Evolutionary conservation across 2,888 invertebrate genomes (phyloP).

Genomic region (Ormia ochracea): DNA sequence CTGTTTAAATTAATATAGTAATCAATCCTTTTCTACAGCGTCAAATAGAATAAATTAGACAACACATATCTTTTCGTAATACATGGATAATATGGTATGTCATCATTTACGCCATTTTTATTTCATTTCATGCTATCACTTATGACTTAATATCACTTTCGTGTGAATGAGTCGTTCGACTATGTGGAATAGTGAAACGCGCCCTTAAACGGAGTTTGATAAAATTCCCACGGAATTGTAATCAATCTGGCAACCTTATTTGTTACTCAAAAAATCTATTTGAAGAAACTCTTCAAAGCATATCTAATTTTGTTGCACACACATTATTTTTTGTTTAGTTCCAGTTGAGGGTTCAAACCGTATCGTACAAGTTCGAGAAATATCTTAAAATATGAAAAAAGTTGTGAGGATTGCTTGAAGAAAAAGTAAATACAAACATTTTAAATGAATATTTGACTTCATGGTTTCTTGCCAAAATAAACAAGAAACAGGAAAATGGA

Average conservation of each 20-base stretch:
- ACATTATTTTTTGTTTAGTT: conserved; percentile 38
- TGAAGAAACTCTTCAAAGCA: background rate
- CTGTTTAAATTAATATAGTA: too few species aligned
- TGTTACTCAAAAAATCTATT: background rate
- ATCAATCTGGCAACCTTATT: conserved; percentile 15
- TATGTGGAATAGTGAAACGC: too few species aligned
- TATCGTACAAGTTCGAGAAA: conserved; percentile 34
- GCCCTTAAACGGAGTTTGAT: too few species aligned
- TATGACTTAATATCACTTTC: too few species aligned
- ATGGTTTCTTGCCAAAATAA: background rate
- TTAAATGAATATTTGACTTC: background rate
- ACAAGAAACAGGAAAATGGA: background rate
- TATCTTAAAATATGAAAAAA: conserved; percentile 4
- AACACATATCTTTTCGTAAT: too few species aligned
- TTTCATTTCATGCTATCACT: too few species aligned
- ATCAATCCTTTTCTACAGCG: too few species aligned
- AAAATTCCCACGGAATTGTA: background rate
- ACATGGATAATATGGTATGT: too few species aligned
- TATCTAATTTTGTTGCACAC: conserved; percentile 36
- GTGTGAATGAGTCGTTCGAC: too few species aligned
- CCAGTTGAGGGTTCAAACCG: conserved; percentile 46
- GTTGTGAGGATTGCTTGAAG: background rate
- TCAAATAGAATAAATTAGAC: too few species aligned
- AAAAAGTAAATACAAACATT: background rate
- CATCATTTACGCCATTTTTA: too few species aligned